phyloP scores from a whole-genome alignment of 2,797 vertebrate species.

The Phrynocephalus guinanensis region DNA sequence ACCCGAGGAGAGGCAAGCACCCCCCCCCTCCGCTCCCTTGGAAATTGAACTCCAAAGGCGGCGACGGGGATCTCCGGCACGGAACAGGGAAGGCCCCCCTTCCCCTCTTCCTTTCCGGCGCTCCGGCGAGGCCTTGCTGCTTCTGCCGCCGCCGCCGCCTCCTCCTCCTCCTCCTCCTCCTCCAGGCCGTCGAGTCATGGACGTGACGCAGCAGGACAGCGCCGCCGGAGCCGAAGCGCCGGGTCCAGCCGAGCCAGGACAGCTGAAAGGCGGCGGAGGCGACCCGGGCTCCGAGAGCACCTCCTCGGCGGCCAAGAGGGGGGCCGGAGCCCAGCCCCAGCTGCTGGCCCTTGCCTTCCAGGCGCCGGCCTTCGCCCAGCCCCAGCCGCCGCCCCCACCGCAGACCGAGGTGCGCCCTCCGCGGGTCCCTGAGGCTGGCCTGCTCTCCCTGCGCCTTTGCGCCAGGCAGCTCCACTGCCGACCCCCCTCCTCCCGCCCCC shows the following conservation, averaged over 20 bases:
- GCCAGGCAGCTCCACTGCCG: neutral
- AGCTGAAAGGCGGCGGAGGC: slow-evolving; percentile 64
- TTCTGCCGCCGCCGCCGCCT: neutral
- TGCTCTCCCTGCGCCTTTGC: too few relatives aligned
- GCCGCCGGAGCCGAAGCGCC: slow-evolving; percentile 32
- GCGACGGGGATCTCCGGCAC: slow-evolving; percentile 51
- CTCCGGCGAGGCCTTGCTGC: slow-evolving; percentile 12
- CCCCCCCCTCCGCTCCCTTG: neutral
- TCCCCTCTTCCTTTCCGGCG: slow-evolving; percentile 34
- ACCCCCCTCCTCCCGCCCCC: neutral
- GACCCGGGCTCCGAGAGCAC: slow-evolving; percentile 41
- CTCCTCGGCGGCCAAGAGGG: slow-evolving; percentile 29
- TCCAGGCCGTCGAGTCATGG: slow-evolving; percentile 35
- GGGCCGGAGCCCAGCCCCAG: slow-evolving; percentile 21
- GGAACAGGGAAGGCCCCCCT: slow-evolving; percentile 3
- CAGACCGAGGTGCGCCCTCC: slow-evolving; percentile 73
- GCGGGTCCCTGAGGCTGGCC: slow-evolving; percentile 25
- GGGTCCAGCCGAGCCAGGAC: slow-evolving; percentile 51
- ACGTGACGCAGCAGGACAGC: slow-evolving; percentile 30
- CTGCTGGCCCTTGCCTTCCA: slow-evolving; percentile 55
- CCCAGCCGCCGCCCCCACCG: slow-evolving; percentile 34
- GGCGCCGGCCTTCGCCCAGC: slow-evolving; percentile 24
- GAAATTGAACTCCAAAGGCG: neutral
- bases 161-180: slow-evolving; percentile 4
- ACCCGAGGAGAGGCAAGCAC: slow-evolving; percentile 22